phyloP scores from a whole-genome alignment of 2,797 vertebrate species.

The Esox lucius region DNA sequence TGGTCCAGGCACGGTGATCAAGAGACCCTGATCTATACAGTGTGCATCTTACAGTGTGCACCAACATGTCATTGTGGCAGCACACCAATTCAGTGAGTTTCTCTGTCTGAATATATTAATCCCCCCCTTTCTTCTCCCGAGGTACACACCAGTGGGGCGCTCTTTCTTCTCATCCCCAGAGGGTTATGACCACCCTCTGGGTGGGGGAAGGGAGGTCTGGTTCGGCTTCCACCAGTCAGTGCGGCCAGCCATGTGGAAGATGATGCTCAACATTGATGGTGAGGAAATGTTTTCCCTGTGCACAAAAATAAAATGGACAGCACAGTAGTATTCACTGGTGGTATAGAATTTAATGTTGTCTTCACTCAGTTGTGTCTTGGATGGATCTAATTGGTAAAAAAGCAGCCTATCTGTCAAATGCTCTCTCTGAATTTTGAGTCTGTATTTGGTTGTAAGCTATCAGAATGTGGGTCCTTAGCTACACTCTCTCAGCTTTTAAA shows the following conservation, averaged over 20 bases:
- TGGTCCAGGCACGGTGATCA: too few relatives aligned
- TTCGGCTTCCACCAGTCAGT: slow-evolving; percentile 99
- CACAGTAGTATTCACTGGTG: not conserved
- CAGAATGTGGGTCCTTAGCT: not conserved
- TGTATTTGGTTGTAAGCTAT: not conserved
- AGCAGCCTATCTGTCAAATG: not conserved
- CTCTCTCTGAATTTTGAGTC: not conserved
- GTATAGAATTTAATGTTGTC: not conserved
- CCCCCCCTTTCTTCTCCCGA: slow-evolving; percentile 45
- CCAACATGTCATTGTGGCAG: too few relatives aligned
- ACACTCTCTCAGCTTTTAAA: too few relatives aligned
- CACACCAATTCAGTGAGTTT: not conserved
- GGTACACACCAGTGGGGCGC: slow-evolving; percentile 96
- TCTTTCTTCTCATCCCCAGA: slow-evolving; percentile 98
- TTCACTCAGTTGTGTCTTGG: not conserved
- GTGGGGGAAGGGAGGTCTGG: slow-evolving; percentile 98
- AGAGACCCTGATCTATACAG: too few relatives aligned
- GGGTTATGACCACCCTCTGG: slow-evolving; percentile 94
- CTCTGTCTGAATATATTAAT: not conserved
- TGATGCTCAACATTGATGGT: slow-evolving; percentile 99
- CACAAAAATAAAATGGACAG: not conserved
- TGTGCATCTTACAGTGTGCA: too few relatives aligned
- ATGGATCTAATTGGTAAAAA: not conserved
- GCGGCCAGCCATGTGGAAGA: slow-evolving; percentile 98
- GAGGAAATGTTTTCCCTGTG: slow-evolving; percentile 44